phyloP scores from a whole-genome alignment of 2,113 vertebrate genomes.

The Neodontobutis hainanensis region DNA sequence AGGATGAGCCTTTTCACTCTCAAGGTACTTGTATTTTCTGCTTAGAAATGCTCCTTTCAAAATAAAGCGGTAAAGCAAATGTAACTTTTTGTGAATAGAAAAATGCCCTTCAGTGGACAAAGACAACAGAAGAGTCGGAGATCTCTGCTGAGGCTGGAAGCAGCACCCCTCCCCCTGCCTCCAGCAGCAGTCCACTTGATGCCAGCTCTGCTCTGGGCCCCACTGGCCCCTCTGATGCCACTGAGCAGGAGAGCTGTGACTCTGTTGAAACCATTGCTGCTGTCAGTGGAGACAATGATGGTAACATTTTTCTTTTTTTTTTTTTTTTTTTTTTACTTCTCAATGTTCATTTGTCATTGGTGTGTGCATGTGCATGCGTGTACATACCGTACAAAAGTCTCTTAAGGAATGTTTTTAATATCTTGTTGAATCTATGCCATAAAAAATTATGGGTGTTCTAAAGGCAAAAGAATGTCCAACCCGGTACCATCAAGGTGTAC shows the following conservation, averaged over 20 bases:
- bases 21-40: slow-evolving; percentile 81
- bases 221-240: slow-evolving; percentile 82
- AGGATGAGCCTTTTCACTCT: slow-evolving; percentile 97
- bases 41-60: background rate
- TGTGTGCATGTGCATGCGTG: too few relatives aligned
- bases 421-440: too few relatives aligned
- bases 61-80: background rate
- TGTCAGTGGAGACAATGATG: slow-evolving; percentile 90
- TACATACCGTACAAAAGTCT: too few relatives aligned
- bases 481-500: too few relatives aligned
- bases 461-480: too few relatives aligned
- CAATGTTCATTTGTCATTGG: too few relatives aligned
- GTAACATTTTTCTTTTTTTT: slow-evolving; percentile 59
- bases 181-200: slow-evolving; percentile 67
- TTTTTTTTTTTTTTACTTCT: too few relatives aligned
- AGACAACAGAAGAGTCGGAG: slow-evolving; percentile 76
- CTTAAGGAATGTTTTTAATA: too few relatives aligned
- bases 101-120: slow-evolving; percentile 95
- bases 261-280: slow-evolving; percentile 89
- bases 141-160: slow-evolving; percentile 79
- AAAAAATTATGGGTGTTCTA: too few relatives aligned
- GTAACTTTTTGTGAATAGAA: slow-evolving; percentile 79
- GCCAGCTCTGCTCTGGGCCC: slow-evolving; percentile 79
- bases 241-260: slow-evolving; percentile 90
- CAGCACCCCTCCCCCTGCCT: slow-evolving; percentile 66